Evolutionary conservation across 2,888 invertebrate species (phyloP).

Genomic region (Agrochola litura): DNA sequence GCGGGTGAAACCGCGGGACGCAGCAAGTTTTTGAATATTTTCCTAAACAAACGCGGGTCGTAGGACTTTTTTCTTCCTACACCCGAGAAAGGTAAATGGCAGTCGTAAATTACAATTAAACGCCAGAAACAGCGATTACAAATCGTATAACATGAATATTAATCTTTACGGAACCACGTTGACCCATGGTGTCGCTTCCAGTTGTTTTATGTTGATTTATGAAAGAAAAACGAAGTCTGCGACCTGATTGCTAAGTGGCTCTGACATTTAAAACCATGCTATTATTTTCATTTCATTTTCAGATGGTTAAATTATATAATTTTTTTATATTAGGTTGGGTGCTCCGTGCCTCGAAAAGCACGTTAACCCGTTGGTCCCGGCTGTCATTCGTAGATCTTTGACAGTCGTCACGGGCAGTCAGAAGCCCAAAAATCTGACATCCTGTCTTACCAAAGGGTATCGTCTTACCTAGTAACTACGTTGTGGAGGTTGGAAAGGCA

Average conservation of each 20-base stretch:
- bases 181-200: slow-evolving; percentile 59
- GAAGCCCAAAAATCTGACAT: background rate
- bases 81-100: slow-evolving; percentile 26
- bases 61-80: background rate
- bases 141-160: slow-evolving; percentile 63
- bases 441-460: background rate
- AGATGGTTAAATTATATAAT: too few species aligned
- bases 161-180: slow-evolving; percentile 60
- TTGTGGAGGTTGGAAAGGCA: background rate
- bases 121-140: slow-evolving; percentile 47
- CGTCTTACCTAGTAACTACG: background rate
- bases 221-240: slow-evolving; percentile 52
- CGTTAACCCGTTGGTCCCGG: background rate
- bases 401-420: background rate
- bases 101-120: slow-evolving; percentile 49
- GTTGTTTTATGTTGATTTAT: slow-evolving; percentile 68
- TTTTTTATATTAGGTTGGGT: background rate
- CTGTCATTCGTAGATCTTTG: background rate
- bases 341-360: background rate
- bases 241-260: slow-evolving; percentile 10
- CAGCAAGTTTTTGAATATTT: background rate
- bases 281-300: background rate
- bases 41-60: background rate
- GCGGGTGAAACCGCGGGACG: too few species aligned
- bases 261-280: slow-evolving; percentile 18